phyloP scores from a whole-genome alignment of 2,113 vertebrate genomes.

The Chionis minor region DNA sequence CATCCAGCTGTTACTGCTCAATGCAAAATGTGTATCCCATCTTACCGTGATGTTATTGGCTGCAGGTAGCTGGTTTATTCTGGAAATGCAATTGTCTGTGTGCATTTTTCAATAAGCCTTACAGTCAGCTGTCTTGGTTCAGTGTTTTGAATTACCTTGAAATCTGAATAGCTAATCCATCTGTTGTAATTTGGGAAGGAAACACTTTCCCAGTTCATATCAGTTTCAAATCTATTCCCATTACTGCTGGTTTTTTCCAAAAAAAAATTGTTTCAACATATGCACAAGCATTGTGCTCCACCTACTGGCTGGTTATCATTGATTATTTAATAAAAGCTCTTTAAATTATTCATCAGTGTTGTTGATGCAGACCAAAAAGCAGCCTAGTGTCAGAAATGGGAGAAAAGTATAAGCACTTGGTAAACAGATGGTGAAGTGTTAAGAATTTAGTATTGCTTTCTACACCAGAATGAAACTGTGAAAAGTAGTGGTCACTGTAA shows the following conservation, averaged over 20 bases:
- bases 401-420: not conserved
- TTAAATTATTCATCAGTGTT: not conserved
- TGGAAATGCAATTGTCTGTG: not conserved
- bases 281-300: constrained; percentile 36
- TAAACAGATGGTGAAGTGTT: not conserved
- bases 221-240: not conserved
- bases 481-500: not conserved
- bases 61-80: not conserved
- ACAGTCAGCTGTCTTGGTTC: not conserved
- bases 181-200: not conserved
- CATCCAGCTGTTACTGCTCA: not conserved
- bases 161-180: not conserved
- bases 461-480: not conserved
- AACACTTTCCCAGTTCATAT: not conserved
- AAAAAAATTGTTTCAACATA: not conserved
- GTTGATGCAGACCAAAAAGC: not conserved
- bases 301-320: constrained; percentile 28
- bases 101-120: not conserved
- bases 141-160: not conserved
- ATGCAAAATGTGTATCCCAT: not conserved
- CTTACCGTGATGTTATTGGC: not conserved
- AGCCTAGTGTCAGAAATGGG: not conserved
- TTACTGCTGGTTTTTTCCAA: not conserved
- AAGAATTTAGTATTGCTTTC: not conserved
- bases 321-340: not conserved